Evolutionary conservation across 2,113 vertebrate genomes (phyloP), one percentile per base, ranked within the genome.

Genomic region (Myotis brandtii): DNA sequence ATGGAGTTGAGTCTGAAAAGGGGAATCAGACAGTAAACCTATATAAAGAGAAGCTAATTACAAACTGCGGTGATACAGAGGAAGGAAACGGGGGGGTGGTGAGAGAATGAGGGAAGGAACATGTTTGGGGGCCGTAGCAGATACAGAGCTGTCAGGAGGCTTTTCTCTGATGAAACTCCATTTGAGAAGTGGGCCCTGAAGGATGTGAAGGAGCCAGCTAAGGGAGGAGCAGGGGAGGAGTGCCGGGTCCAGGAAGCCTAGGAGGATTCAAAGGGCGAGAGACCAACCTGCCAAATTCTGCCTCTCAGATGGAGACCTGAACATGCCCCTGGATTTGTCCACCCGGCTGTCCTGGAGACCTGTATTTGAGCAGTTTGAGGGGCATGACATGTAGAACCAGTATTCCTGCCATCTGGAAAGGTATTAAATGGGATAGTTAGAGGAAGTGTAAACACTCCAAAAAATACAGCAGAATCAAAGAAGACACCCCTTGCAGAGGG

Each of bases 271-370:
- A 66, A 69, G 40, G 52, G 34, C 20, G 11, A 43, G 88, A 54
- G 14, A 17, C 5, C 11, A 46, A 20, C 69, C 56, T 56, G 37
- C 37, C 52, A 25, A 56, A 12, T 9, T 1, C 43, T 50, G 80
- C 21, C 62, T 9, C 70, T 43, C 14, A 46, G 56, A 40, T 27
- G 73, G 46, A 69, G 23, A 30, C n/a, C 6, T 14, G 25, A 23
- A 46, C 17, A 12, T 77, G 50, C 8, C 48, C 50, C 37, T 59
- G 52, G 25, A 23, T 72, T 18, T 34, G 54, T 32, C 10, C 34
- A 11, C 21, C 16, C 3, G 0, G 12, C 46, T 0, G 2, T 46
- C 16, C 2, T 11, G 1, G 52, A 64, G 23, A 64, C 40, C 25
- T 32, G 17, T 13, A 9, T 21, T 7, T 23, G 52, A 89, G 73